Evolutionary conservation across 2,888 invertebrate species (phyloP), one percentile per base, ranked within the genome.

Genomic region (Papilio elwesi): DNA sequence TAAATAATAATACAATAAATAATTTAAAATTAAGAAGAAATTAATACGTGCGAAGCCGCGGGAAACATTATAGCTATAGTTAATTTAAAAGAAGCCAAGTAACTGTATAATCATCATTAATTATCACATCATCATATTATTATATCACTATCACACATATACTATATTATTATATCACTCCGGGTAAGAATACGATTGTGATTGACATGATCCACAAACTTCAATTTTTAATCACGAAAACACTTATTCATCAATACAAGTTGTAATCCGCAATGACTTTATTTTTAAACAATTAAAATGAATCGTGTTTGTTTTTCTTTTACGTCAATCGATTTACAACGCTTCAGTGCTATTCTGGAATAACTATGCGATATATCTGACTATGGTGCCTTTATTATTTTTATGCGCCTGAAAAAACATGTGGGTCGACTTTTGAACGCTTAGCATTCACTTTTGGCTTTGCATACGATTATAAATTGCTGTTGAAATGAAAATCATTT

Each of bases 311-410:
- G 38, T 59, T 59, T 59, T 51, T 6, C n/a, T 63, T 52, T 43
- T 53, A 53, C 52, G n/a, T 63, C 53, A 70, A 64, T 70, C 26
- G 53, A 48, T 70, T 63, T 70, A 57, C 8, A 48, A 70, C 64
- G 70, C 48, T 36, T 53, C 55, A 53, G 48, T 36, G 52, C 47
- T 36, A 55, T 55, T 36, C 16, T 64, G 48, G 26, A 63, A 55
- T 55, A 64, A 70, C 64, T 70, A 36, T 62, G 53, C 26, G 16
- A 43, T 51, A 64, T 38, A 26, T 52, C 57, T 52, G 52, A 48
- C 16, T 53, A 36, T 48, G 6, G 12, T 12, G 53, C 11, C 16
- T 70, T 65, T 64, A 70, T 55, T 64, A 64, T 70, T 70, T 55
- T 49, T 47, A 48, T 6, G 36, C 55, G 65, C 49, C 64, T 65